Evolutionary conservation across 2,888 invertebrate genomes (phyloP).

Genomic region (Cosmopolites sordidus): DNA sequence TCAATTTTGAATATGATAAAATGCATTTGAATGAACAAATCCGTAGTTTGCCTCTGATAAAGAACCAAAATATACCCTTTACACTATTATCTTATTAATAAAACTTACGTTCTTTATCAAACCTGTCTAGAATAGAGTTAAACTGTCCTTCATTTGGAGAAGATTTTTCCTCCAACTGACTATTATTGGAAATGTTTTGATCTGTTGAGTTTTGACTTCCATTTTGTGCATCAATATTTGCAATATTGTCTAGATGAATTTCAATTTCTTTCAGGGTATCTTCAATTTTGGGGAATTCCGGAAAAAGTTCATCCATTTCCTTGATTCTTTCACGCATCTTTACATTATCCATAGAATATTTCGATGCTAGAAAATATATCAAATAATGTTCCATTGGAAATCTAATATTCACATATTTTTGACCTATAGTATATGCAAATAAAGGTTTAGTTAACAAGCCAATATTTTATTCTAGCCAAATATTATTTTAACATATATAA

Average conservation of each 20-base stretch:
- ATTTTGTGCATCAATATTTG: conserved; percentile 2
- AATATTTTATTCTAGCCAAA: too few relatives aligned
- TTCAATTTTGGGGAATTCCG: conserved; percentile 19
- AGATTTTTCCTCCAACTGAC: not conserved
- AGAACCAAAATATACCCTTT: too few relatives aligned
- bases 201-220: not conserved
- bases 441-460: too few relatives aligned
- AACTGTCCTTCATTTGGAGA: not conserved
- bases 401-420: too few relatives aligned
- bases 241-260: conserved; percentile 16
- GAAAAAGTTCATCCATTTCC: conserved; percentile 15
- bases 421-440: too few relatives aligned
- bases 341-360: conserved; percentile 1
- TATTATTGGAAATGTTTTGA: too few relatives aligned
- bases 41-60: too few relatives aligned
- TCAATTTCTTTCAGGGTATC: conserved; percentile 22
- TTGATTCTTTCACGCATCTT: conserved; percentile 13
- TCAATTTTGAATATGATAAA: too few relatives aligned
- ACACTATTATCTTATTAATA: not conserved
- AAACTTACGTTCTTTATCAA: not conserved
- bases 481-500: too few relatives aligned
- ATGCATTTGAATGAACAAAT: too few relatives aligned
- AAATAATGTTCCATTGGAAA: too few relatives aligned
- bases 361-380: conserved; percentile 6
- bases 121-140: not conserved